A percentile compares a stretch with the other conserved stretches of the same genome.
These are phyloP conservation scores for Hyles vespertilio DNA, from an alignment of 1,140 invertebrate genomes.

Conservation along the genomic window DNA sequence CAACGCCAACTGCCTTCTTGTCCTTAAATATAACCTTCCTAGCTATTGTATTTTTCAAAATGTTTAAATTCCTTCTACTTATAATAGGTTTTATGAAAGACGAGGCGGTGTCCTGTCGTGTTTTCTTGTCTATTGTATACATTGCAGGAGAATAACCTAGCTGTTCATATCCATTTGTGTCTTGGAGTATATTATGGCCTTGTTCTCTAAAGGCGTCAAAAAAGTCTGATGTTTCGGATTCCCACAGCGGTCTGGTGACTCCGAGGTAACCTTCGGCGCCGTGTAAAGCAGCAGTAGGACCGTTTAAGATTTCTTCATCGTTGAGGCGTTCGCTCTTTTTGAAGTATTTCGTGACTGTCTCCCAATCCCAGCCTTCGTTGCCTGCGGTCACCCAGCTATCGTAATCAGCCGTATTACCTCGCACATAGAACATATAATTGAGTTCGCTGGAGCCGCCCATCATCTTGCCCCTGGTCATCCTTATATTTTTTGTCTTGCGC, in stretches of 20 bases:
- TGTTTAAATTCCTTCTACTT: conserved; percentile 83
- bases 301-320: conserved; percentile 81
- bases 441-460: conserved; percentile 90
- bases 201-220: conserved; percentile 86
- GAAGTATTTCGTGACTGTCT: conserved; percentile 87
- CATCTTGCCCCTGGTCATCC: conserved; percentile 80
- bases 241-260: conserved; percentile 73
- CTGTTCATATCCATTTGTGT: conserved; percentile 87
- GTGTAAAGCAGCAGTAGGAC: conserved; percentile 77
- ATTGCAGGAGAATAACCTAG: conserved; percentile 88
- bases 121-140: conserved; percentile 87
- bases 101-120: conserved; percentile 89
- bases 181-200: conserved; percentile 84
- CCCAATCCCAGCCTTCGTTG: conserved; percentile 90
- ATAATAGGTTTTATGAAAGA: conserved; percentile 87
- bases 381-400: conserved; percentile 89
- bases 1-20: conserved; percentile 55
- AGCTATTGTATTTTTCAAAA: conserved; percentile 83
- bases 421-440: conserved; percentile 95
- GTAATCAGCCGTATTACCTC: conserved; percentile 88
- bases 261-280: conserved; percentile 74
- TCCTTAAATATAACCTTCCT: conserved; percentile 81
- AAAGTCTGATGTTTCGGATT: conserved; percentile 75
- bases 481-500: conserved; percentile 77
- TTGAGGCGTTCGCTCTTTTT: conserved; percentile 89